phyloP scores from a whole-genome alignment of 2,888 invertebrate species.

The Phaonia tiefii region DNA sequence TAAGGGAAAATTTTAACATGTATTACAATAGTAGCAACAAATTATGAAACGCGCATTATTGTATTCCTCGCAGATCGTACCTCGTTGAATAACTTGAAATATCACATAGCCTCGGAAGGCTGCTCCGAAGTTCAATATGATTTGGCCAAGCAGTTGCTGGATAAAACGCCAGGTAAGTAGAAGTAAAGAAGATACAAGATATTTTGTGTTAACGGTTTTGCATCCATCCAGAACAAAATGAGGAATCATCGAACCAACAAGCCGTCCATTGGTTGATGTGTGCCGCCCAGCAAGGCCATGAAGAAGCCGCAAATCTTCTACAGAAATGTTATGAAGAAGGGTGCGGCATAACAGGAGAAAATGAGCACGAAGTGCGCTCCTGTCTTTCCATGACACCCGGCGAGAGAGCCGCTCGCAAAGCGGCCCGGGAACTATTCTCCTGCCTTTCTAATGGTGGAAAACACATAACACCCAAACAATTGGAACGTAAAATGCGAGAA shows the following conservation, averaged over 20 bases:
- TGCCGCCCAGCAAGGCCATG: conserved; percentile 95
- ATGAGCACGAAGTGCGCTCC: conserved; percentile 86
- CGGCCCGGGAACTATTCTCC: conserved; percentile 93
- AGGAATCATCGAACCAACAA: conserved; percentile 83
- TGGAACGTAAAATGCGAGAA: conserved; percentile 88
- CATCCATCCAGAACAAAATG: conserved; percentile 74
- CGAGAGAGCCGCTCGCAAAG: conserved; percentile 93
- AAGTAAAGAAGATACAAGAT: background rate
- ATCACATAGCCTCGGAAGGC: conserved; percentile 92
- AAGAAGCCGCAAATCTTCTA: conserved; percentile 91
- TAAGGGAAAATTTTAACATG: conserved; percentile 62
- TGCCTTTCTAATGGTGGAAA: conserved; percentile 93
- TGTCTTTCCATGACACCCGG: conserved; percentile 92
- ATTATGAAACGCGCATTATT: too few relatives aligned
- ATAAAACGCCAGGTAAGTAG: conserved; percentile 87
- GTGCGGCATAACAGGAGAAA: conserved; percentile 87
- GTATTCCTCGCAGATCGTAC: conserved; percentile 75
- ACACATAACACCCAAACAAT: conserved; percentile 91
- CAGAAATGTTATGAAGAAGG: conserved; percentile 84
- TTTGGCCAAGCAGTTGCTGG: conserved; percentile 90
- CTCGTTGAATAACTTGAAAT: conserved; percentile 80
- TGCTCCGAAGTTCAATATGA: conserved; percentile 94
- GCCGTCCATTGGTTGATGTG: conserved; percentile 96
- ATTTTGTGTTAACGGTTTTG: background rate
- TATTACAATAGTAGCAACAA: conserved; percentile 3